A percentile compares a stretch with the other conserved stretches of the same genome.
These are phyloP conservation scores for Callipepla squamata DNA, from an alignment of 2,113 vertebrate genomes.

Conservation along the genomic window DNA sequence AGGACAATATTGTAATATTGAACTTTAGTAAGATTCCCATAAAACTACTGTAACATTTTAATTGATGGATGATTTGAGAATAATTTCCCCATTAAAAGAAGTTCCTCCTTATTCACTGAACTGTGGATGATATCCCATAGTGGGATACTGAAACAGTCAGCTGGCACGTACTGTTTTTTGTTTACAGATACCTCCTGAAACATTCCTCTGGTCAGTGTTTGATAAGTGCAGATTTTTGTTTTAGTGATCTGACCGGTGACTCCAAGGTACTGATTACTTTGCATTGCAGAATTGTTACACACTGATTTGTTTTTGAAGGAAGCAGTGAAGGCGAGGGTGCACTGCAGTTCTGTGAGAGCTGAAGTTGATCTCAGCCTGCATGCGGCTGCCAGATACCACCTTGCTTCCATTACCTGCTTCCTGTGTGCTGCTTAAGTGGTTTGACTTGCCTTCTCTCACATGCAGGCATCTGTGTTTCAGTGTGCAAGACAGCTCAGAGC, in stretches of 20 bases:
- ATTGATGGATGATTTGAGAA: neutral
- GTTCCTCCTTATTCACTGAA: neutral
- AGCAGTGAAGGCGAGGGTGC: fast-evolving
- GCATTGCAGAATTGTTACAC: neutral
- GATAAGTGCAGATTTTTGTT: neutral
- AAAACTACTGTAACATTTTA: neutral
- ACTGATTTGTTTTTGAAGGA: neutral
- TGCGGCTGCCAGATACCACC: neutral
- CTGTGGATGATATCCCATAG: neutral
- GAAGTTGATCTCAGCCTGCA: neutral
- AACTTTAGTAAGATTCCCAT: neutral
- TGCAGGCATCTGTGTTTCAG: neutral
- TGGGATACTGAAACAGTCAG: neutral
- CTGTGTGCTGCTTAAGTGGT: fast-evolving
- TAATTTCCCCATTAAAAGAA: neutral
- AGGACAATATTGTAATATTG: neutral
- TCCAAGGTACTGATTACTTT: neutral
- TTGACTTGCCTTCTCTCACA: neutral
- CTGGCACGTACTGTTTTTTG: fast-evolving
- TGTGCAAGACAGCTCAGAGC: fast-evolving
- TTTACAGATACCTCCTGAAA: neutral
- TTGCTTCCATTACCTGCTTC: neutral
- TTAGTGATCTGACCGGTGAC: neutral
- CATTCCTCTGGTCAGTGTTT: neutral
- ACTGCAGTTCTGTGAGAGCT: neutral